Evolutionary conservation across 2,797 vertebrate species (phyloP).

Genomic region (Paedocypris micromegethes): DNA sequence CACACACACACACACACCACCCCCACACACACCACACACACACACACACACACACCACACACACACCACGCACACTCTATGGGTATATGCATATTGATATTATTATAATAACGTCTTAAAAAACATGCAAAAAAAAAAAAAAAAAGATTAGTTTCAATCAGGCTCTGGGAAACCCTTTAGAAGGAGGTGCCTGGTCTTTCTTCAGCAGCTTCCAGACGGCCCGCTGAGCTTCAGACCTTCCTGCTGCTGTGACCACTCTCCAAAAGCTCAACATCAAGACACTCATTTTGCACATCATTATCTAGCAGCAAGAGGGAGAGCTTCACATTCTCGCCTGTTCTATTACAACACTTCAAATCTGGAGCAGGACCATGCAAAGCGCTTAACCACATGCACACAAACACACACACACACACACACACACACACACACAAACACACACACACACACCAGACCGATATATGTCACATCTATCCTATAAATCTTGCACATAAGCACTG

Average conservation of each 20-base stretch:
- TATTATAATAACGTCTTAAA: no score
- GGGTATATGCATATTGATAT: no score
- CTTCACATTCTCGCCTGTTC: conserved; percentile 24
- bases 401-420: neutral
- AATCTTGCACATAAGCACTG: conserved; percentile 21
- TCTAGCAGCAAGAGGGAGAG: conserved; percentile 16
- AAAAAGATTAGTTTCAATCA: neutral
- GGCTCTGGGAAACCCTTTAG: neutral
- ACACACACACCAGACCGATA: neutral
- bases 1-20: no score
- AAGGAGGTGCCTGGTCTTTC: conserved; percentile 14
- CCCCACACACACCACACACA: no score
- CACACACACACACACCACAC: no score
- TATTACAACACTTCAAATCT: conserved; percentile 7
- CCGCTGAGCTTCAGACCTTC: conserved; percentile 13
- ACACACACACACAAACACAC: neutral
- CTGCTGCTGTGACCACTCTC: conserved; percentile 11
- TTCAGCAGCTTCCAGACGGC: conserved; percentile 15
- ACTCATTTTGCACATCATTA: conserved; percentile 32
- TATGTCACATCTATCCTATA: neutral
- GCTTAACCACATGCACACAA: neutral
- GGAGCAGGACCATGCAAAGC: conserved; percentile 13
- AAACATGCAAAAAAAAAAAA: no score
- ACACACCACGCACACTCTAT: no score
- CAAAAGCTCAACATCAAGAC: conserved; percentile 12